Percentiles rank a stretch among this genome's conserved stretches.
Conservation (phyloP, 2,888 invertebrate genomes). For the Drosophila prostipennis region DNA sequence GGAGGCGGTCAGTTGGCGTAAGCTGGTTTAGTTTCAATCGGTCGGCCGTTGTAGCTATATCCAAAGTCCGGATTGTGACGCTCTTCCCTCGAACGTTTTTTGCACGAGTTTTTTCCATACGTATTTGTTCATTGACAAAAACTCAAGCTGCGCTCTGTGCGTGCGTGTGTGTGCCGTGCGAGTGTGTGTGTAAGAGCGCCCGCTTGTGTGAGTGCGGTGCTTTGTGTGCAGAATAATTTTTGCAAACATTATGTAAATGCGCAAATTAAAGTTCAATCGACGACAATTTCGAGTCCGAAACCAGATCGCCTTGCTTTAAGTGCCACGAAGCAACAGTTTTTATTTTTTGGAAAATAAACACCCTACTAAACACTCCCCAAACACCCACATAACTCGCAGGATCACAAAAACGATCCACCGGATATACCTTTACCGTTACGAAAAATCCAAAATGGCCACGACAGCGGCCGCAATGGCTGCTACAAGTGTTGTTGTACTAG, state of each 20-base stretch:
- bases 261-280: slow-evolving; percentile 57
- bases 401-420: not conserved
- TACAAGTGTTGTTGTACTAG: slow-evolving; percentile 95
- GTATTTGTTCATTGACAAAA: slow-evolving; percentile 80
- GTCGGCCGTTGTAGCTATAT: slow-evolving; percentile 48
- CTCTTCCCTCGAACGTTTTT: slow-evolving; percentile 55
- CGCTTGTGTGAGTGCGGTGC: slow-evolving; percentile 45
- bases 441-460: slow-evolving; percentile 72
- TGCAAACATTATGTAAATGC: slow-evolving; percentile 63
- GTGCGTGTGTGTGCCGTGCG: slow-evolving; percentile 24
- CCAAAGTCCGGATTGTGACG: slow-evolving; percentile 31
- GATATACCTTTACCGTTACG: slow-evolving; percentile 19
- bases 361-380: slow-evolving; percentile 3
- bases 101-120: slow-evolving; percentile 78
- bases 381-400: slow-evolving; percentile 12
- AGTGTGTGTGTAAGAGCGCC: slow-evolving; percentile 41
- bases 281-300: slow-evolving; percentile 34
- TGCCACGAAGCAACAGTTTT: slow-evolving; percentile 49
- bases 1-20: slow-evolving; percentile 22
- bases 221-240: slow-evolving; percentile 69
- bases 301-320: slow-evolving; percentile 43
- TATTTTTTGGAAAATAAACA: not conserved
- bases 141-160: slow-evolving; percentile 66
- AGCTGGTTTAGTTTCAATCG: slow-evolving; percentile 54
- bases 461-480: slow-evolving; percentile 90